These are phyloP conservation scores for Zaprionus taronus DNA, from an alignment of 1,140 invertebrate genomes.

Conservation along the genomic window DNA sequence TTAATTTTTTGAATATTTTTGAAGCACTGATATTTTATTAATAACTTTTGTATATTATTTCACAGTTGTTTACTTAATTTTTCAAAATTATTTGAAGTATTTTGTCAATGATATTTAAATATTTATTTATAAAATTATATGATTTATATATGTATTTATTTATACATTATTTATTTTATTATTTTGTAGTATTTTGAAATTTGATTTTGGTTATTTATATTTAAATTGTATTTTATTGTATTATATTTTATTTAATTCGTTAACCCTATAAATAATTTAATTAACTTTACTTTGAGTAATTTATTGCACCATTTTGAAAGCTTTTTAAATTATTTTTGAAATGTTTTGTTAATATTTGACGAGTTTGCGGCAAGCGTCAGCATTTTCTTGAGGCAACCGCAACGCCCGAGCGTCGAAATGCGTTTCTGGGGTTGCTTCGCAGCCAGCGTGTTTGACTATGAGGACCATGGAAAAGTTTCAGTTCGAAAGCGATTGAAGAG, in stretches of 20 bases:
- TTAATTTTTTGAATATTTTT: too few relatives aligned
- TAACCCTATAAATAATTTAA: conserved; percentile 7
- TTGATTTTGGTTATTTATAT: neutral
- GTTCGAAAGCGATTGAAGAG: conserved; percentile 59
- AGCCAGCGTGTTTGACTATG: neutral
- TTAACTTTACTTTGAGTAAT: conserved; percentile 37
- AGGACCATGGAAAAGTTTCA: conserved; percentile 31
- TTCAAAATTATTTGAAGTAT: neutral
- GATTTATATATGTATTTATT: neutral
- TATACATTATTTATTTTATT: neutral
- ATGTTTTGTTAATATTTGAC: conserved; percentile 37
- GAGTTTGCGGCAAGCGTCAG: conserved; percentile 30
- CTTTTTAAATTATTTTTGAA: conserved; percentile 17
- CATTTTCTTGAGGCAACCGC: conserved; percentile 70
- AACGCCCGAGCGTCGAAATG: conserved; percentile 72
- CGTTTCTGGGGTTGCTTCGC: conserved; percentile 73
- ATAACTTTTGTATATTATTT: too few relatives aligned
- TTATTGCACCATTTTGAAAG: conserved; percentile 37
- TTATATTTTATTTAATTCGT: neutral
- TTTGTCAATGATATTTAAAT: neutral
- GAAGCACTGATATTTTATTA: too few relatives aligned
- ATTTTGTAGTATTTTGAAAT: neutral
- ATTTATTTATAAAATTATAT: neutral
- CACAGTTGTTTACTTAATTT: too few relatives aligned
- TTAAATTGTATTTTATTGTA: neutral